Conservation (phyloP, 1,140 invertebrate genomes). For the Yoshiicerus persimilis region DNA sequence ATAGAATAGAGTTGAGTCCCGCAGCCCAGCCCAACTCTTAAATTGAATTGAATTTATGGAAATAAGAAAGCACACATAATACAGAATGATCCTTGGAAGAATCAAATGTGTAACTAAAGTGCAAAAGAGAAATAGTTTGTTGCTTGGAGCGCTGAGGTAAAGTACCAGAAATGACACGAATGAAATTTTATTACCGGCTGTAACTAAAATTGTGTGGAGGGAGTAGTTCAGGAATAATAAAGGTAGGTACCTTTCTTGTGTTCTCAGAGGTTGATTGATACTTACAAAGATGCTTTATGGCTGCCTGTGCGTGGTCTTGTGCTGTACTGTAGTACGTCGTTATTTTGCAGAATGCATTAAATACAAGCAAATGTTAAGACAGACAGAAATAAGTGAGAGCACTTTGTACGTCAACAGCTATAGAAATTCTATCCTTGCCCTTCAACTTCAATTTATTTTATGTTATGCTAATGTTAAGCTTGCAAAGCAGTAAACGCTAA, state of each 20-base stretch:
- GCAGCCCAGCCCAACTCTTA: background rate
- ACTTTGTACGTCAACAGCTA: background rate
- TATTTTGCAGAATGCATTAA: background rate
- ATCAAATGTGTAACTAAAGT: background rate
- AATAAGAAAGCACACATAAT: background rate
- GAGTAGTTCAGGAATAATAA: background rate
- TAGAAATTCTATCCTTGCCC: background rate
- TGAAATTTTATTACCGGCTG: background rate
- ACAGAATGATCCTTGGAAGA: background rate
- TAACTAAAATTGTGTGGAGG: background rate
- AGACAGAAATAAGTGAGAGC: background rate
- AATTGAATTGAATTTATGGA: background rate
- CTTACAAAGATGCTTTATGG: background rate
- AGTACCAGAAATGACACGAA: background rate
- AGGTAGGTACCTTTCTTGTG: background rate
- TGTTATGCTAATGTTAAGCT: background rate
- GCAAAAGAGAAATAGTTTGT: background rate
- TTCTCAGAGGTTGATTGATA: background rate
- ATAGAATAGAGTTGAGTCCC: background rate
- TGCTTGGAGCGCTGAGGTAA: background rate
- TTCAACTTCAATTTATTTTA: constrained; percentile 12
- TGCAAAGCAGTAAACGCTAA: background rate
- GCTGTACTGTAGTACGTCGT: background rate
- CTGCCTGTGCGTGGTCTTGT: no score
- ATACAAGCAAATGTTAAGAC: background rate